Evolutionary conservation across 2,888 invertebrate genomes (phyloP), one percentile per base, ranked within the genome.

Genomic region (Lithophane ornitopus): DNA sequence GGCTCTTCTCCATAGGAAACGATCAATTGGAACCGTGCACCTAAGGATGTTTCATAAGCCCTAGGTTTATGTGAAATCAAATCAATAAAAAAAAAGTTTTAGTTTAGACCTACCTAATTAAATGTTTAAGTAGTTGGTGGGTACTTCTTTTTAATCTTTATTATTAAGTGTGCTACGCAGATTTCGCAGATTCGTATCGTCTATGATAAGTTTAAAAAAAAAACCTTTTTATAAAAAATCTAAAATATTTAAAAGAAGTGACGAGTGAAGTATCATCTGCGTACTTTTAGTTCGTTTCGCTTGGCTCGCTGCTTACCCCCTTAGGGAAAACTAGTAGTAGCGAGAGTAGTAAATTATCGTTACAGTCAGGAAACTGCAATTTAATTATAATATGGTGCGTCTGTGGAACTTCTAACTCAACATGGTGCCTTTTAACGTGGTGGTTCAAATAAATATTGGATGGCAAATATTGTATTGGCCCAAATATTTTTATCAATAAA

Each of bases 321-420:
- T 65, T 39, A n/a, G 62, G 39, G 11, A 52, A 66, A 65, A 75
- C 52, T 41, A 62, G n/a, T n/a, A n/a, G n/a, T n/a, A n/a, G 82
- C 16, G 49, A 58, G 59, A 61, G 34, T 41, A 70, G 59, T 81
- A 58, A 76, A 72, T 76, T 63, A 54, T 66, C 34, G 61, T 72
- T 44, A 44, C 66, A 76, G 46, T 81, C 54, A 44, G 66, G 52
- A 74, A 85, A 72, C 58, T 70, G 69, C 61, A 72, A 74, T 80
- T 84, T 67, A 72, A 82, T 85, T 71, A 81, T 54, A 81, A 81
- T 54, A 81, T 41, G 26, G 46, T 66, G 76, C 58, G 81, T 76
- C 70, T 4, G n/a, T 16, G 4, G 16, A 81, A 81, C 49, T 76
- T 81, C 72, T 28, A 58, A 82, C 54, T 70, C 14, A 66, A 59